phyloP scores from a whole-genome alignment of 2,113 vertebrate species.

The Sardina pilchardus region DNA sequence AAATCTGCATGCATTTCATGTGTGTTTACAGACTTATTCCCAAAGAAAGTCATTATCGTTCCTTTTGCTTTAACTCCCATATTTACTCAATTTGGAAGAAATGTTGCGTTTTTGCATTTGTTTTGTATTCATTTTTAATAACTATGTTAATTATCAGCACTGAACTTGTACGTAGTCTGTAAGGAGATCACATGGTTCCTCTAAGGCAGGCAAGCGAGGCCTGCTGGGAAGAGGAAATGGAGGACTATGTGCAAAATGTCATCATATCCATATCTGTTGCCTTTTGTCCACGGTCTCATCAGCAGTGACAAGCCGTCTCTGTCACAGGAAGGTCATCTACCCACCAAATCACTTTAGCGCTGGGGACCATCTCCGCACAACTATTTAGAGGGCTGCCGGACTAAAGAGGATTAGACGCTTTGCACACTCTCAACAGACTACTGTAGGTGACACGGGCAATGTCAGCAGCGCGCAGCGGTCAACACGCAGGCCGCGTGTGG shows the following conservation, averaged over 20 bases:
- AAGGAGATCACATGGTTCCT: background rate
- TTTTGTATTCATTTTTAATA: too few species aligned
- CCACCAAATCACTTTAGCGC: conserved; percentile 50
- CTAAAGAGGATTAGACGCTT: conserved; percentile 52
- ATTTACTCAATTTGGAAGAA: background rate
- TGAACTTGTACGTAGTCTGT: background rate
- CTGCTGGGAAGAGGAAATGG: background rate
- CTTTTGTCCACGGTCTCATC: conserved; percentile 15
- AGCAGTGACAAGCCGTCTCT: conserved; percentile 35
- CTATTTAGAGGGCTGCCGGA: conserved; percentile 48
- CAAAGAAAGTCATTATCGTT: background rate
- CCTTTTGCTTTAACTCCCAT: background rate
- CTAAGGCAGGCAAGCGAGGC: background rate
- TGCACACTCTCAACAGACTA: conserved; percentile 46
- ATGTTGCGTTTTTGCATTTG: background rate
- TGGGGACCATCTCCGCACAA: conserved; percentile 31
- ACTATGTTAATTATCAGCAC: background rate
- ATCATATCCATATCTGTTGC: conserved; percentile 24
- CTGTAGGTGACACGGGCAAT: conserved; percentile 56
- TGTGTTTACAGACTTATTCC: background rate
- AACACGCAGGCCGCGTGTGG: too few species aligned
- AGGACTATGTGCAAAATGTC: background rate
- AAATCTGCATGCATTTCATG: background rate
- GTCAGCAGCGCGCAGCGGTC: conserved; percentile 11
- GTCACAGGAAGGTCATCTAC: conserved; percentile 39